These are phyloP conservation scores for Stegana nigrithorax DNA, from an alignment of 2,888 invertebrate genomes.

Conservation along the genomic window DNA sequence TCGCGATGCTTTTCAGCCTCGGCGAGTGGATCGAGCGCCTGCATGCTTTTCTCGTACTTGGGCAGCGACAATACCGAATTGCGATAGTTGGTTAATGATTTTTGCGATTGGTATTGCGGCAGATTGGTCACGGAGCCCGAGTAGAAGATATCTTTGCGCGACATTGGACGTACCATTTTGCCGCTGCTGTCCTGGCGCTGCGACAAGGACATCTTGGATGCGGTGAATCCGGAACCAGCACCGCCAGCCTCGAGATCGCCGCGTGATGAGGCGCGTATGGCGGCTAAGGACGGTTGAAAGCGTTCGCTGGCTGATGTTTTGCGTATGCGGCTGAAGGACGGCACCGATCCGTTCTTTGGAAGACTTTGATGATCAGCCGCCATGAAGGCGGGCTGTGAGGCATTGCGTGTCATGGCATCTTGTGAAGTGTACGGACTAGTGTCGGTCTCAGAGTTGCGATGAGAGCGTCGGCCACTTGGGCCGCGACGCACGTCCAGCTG, in stretches of 20 bases:
- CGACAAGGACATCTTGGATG: slow-evolving; percentile 76
- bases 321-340: slow-evolving; percentile 87
- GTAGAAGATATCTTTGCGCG: slow-evolving; percentile 97
- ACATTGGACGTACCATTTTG: slow-evolving; percentile 87
- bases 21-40: slow-evolving; percentile 72
- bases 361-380: slow-evolving; percentile 69
- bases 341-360: slow-evolving; percentile 91
- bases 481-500: slow-evolving; percentile 49
- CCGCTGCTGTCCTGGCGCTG: slow-evolving; percentile 63
- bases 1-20: slow-evolving; percentile 70
- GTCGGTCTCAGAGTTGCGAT: slow-evolving; percentile 66
- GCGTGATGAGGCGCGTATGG: slow-evolving; percentile 82
- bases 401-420: slow-evolving; percentile 79
- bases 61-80: slow-evolving; percentile 92
- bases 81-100: slow-evolving; percentile 88
- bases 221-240: slow-evolving; percentile 76
- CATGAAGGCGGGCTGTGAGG: slow-evolving; percentile 85
- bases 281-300: slow-evolving; percentile 85
- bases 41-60: slow-evolving; percentile 74
- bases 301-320: slow-evolving; percentile 87
- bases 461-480: slow-evolving; percentile 45
- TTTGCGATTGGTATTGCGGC: slow-evolving; percentile 93
- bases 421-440: slow-evolving; percentile 65
- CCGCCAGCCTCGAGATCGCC: slow-evolving; percentile 83
- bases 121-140: slow-evolving; percentile 94